Conservation (phyloP, 2,797 vertebrate genomes). For the Agapornis canus region DNA sequence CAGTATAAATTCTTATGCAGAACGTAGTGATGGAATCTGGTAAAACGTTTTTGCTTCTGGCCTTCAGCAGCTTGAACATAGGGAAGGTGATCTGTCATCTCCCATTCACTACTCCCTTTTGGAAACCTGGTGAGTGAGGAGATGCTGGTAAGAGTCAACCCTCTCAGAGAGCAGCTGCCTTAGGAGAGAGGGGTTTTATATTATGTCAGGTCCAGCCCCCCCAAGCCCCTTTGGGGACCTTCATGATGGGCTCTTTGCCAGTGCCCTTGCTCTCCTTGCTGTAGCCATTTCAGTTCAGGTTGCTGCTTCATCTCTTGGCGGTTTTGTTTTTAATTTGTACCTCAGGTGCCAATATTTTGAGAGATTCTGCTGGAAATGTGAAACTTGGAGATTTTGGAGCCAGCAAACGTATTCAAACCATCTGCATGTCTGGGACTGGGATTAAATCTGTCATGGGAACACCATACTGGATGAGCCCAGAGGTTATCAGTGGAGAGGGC, state of each 20-base stretch:
- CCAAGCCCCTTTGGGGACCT: background rate
- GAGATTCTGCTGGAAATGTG: conserved; percentile 91
- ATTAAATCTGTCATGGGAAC: conserved; percentile 95
- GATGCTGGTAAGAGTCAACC: background rate
- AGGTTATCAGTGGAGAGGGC: conserved; percentile 93
- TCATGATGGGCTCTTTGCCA: background rate
- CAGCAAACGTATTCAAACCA: conserved; percentile 93
- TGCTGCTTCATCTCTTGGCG: background rate
- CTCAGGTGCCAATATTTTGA: conserved; percentile 90
- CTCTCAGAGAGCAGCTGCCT: background rate
- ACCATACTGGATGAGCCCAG: conserved; percentile 95
- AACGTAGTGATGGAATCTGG: background rate
- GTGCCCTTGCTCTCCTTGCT: background rate
- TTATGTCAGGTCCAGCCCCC: background rate
- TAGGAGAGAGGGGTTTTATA: background rate
- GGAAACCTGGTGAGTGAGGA: background rate
- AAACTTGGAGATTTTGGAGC: conserved; percentile 95
- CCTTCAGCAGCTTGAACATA: background rate
- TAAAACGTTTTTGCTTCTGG: background rate
- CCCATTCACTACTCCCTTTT: background rate
- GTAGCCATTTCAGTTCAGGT: background rate
- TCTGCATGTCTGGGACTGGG: conserved; percentile 93
- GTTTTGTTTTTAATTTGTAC: background rate
- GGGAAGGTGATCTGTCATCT: background rate
- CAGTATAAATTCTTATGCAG: background rate